phyloP scores from a whole-genome alignment of 2,113 vertebrate species.

The Mola mola region DNA sequence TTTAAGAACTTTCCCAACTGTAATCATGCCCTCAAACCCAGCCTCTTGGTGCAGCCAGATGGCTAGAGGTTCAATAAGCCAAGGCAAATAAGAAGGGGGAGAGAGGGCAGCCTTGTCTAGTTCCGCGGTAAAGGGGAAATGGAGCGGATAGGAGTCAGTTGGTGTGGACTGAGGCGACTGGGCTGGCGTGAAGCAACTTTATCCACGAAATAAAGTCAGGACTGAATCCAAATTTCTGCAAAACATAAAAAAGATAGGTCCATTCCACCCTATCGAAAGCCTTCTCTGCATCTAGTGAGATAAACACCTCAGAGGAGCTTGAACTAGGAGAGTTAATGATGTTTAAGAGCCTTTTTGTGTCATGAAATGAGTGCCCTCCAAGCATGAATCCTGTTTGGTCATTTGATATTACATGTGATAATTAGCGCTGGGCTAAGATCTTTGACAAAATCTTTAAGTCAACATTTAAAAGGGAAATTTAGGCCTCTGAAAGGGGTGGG shows the following conservation, averaged over 20 bases:
- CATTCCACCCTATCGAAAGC: slow-evolving; percentile 14
- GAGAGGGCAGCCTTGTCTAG: slow-evolving; percentile 15
- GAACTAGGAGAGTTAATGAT: background rate
- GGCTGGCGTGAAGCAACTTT: slow-evolving; percentile 3
- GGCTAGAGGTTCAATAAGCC: slow-evolving; percentile 1
- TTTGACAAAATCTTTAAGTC: background rate
- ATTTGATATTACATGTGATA: too few relatives aligned
- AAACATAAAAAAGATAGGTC: background rate
- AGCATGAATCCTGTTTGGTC: too few relatives aligned
- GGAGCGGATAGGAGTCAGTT: background rate
- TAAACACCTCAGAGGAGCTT: background rate
- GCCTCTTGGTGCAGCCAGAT: background rate
- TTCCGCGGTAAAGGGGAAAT: background rate
- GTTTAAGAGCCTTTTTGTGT: slow-evolving; percentile 5
- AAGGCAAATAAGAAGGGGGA: slow-evolving; percentile 7
- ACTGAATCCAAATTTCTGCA: background rate
- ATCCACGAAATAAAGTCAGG: background rate
- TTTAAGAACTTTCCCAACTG: background rate
- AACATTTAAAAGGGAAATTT: background rate
- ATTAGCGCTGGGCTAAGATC: background rate
- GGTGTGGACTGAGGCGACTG: background rate
- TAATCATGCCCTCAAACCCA: background rate
- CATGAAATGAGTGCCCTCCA: too few relatives aligned
- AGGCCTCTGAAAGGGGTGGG: too few relatives aligned
- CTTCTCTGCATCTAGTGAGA: background rate